Base-by-base conservation (phyloP, 1,140 invertebrate species). In the Eumaeus atala region DNA sequence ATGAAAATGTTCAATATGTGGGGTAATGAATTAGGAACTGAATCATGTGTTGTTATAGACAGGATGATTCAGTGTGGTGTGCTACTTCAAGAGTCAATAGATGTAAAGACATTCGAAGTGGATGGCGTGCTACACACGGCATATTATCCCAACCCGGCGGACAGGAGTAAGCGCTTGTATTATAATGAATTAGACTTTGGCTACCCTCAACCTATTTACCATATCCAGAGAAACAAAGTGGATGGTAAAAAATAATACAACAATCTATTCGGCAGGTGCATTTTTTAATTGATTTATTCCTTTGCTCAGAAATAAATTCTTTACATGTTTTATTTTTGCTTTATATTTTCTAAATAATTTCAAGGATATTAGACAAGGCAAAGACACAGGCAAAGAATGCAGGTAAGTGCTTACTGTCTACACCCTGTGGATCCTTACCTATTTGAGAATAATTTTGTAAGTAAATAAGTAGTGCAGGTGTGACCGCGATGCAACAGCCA, bases 101-200 rank as follows among this genome's bases (percentile, higher is more conserved):
- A 91, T 64, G 83, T 91, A 0, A 84, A 84, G 67, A 61, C 90
- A 5, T 91, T 90, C 58, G 72, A 72, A 54, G 84, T 90, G 0
- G 88, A 90, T 73, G 81, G 75, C 0, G 62, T 76, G 12, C 70
- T 87, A n/a, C 62, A 87, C 34, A 77, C 88, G 3, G 90, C 90
- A 1, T 87, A 85, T 62, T 89, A 90, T 60, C 83, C 85, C 0
- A 83, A 84, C 54, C 77, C 79, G 0, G 69, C 75, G 5, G 69
- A 83, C 50, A 70, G 79, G 37, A 77, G 74, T 58, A 83, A 83
- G 37, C 80, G 82, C 56, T 55, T 80, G 0, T 83, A 86, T 69
- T 83, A 83, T 35, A 71, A 76, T 50, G 79, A 78, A 73, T 48
- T 74, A 12, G 74, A 85, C 9, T 83, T 59, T n/a, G 74, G 64